A percentile compares a stretch with the other conserved stretches of the same genome.
phyloP scores from a whole-genome alignment of 2,797 vertebrate genomes.

The Chaunax sp. region DNA sequence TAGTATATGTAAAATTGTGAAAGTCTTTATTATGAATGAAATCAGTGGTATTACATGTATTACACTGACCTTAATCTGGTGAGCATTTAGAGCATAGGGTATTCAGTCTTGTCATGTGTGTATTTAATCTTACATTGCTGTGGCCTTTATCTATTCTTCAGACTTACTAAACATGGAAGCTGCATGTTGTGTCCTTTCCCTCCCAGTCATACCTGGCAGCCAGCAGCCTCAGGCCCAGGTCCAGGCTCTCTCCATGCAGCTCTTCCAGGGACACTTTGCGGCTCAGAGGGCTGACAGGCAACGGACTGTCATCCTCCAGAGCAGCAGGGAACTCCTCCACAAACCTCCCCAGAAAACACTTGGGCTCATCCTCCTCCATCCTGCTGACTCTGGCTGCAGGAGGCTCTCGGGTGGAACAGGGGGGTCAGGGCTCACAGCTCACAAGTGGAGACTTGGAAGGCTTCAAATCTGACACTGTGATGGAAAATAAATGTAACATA shows the following conservation, averaged over 20 bases:
- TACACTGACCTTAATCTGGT: no score
- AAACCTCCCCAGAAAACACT: constrained; percentile 78
- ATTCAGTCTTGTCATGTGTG: no score
- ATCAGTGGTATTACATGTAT: no score
- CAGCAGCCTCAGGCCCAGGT: constrained; percentile 85
- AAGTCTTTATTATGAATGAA: no score
- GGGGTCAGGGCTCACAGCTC: constrained; percentile 8
- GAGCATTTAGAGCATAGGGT: no score
- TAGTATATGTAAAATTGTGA: no score
- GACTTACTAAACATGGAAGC: no score
- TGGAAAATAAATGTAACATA: background rate
- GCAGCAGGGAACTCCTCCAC: constrained; percentile 84
- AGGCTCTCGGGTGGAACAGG: background rate
- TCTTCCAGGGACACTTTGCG: constrained; percentile 81
- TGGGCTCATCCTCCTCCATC: constrained; percentile 53
- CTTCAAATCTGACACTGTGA: background rate
- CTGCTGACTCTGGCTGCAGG: constrained; percentile 39
- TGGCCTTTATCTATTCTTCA: no score
- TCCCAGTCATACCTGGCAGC: constrained; percentile 79
- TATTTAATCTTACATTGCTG: background rate
- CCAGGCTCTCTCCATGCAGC: constrained; percentile 86
- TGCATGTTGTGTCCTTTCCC: no score
- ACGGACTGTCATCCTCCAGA: constrained; percentile 72
- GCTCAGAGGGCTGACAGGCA: constrained; percentile 82
- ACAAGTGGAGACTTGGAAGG: background rate